phyloP scores from a whole-genome alignment of 2,888 invertebrate genomes.

The Crocallis elinguaria region DNA sequence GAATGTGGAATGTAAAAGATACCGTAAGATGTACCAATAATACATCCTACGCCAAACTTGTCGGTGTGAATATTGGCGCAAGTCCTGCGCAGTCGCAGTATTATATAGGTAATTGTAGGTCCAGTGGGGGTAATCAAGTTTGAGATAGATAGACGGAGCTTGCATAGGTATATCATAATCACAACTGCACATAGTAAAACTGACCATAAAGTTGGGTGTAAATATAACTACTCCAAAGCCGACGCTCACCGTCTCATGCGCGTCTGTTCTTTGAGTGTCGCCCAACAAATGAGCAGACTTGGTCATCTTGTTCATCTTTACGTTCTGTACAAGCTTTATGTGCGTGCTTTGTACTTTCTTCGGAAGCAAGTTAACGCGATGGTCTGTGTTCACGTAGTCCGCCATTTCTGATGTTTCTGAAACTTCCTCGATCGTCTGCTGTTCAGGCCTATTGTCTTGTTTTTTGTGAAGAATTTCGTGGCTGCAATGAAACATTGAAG shows the following conservation, averaged over 20 bases:
- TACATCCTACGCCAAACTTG: too few species aligned
- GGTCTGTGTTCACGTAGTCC: constrained; percentile 42
- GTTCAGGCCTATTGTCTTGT: constrained; percentile 30
- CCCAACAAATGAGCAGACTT: constrained; percentile 74
- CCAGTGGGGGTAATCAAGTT: too few species aligned
- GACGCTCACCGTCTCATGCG: constrained; percentile 53
- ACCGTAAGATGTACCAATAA: too few species aligned
- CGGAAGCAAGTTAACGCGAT: constrained; percentile 55
- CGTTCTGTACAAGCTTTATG: constrained; percentile 50
- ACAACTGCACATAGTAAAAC: too few species aligned
- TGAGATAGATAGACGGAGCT: too few species aligned
- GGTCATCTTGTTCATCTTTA: constrained; percentile 64
- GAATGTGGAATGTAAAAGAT: too few species aligned
- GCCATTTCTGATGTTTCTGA: constrained; percentile 44
- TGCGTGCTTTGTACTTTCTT: constrained; percentile 75
- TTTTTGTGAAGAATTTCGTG: constrained; percentile 48
- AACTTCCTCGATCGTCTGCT: constrained; percentile 38
- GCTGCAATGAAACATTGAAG: constrained; percentile 29
- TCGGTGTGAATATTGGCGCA: too few species aligned
- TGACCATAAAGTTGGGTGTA: too few species aligned
- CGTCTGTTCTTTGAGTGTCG: constrained; percentile 47
- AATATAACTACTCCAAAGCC: too few species aligned
- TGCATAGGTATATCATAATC: too few species aligned
- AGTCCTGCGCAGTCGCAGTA: too few species aligned
- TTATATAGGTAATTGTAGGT: too few species aligned